phyloP scores from a whole-genome alignment of 2,888 invertebrate species.

The Netelia virgata region DNA sequence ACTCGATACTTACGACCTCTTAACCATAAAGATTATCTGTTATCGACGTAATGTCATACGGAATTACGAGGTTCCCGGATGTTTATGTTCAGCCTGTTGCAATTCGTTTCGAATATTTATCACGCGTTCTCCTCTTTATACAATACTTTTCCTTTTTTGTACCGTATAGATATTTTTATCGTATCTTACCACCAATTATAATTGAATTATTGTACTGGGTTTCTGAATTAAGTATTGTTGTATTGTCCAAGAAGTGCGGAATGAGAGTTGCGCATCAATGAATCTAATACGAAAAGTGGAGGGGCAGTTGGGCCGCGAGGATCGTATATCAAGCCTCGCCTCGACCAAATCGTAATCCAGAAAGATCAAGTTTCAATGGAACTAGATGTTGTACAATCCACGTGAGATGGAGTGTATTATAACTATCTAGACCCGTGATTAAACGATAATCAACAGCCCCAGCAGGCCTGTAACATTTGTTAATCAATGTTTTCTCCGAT shows the following conservation, averaged over 20 bases:
- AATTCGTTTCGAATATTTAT: no score
- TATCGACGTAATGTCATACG: no score
- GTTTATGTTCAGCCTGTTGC: no score
- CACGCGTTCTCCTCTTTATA: no score
- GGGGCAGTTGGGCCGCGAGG: not conserved
- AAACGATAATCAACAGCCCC: not conserved
- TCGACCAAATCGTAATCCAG: conserved; percentile 9
- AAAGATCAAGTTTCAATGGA: conserved; percentile 16
- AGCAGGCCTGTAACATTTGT: conserved; percentile 14
- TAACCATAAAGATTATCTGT: conserved; percentile 15
- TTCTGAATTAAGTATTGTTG: no score
- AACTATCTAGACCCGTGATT: not conserved
- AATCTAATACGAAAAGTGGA: not conserved
- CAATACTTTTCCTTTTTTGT: no score
- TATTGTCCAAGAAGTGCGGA: no score
- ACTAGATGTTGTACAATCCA: not conserved
- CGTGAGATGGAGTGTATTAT: not conserved
- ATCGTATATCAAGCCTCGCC: not conserved
- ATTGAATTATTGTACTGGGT: no score
- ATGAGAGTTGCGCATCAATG: no score
- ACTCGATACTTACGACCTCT: conserved; percentile 21
- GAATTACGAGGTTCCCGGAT: no score
- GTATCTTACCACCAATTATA: no score
- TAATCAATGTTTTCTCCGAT: conserved; percentile 27
- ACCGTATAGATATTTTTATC: no score